Base-by-base conservation (phyloP, 2,888 invertebrate species). In the Agonopterix subpropinquella region DNA sequence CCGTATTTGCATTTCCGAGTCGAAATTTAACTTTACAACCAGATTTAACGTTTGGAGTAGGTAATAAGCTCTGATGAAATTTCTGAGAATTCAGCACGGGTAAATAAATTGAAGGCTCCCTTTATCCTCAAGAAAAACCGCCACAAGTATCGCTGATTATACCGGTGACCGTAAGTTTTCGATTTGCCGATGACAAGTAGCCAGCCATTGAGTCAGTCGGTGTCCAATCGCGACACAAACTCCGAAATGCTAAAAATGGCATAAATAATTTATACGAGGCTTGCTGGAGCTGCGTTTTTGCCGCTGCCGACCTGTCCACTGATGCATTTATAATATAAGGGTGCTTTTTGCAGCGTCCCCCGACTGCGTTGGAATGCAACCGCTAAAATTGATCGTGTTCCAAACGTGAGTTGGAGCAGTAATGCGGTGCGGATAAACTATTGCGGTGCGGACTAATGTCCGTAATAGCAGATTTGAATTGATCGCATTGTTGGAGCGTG, bases 271-370 rank as follows among this genome's bases (percentile, higher is more conserved):
- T 88, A 88, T 88, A 87, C 78, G 76, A 73, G 66, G 75, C 78
- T 72, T 73, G 82, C 70, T 79, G 71, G 77, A 65, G 67, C 76
- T 77, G 62, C 62, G 85, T 86, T 87, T 87, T 87, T 88, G 84
- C 80, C 77, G 77, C 78, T 74, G 62, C 76, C 80, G 82, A 78
- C 85, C 84, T 86, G 85, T 84, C 86, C 85, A 80, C 86, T 85
- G 88, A 87, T 87, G 88, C 88, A 88, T 88, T 88, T 87, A 87
- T 87, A 88, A 88, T 87, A 86, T 81, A 85, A 86, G 87, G 86
- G 85, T 86, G 81, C 84, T 87, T 88, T 87, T 88, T 87, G 86
- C 83, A 73, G 62, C 73, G 79, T 79, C 70, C 73, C 80, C 72
- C 66, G 75, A 66, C 75, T 70, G 70, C 76, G 67, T 67, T 70